A percentile compares a stretch with the other conserved stretches of the same genome.
Evolutionary conservation across 2,797 vertebrate genomes (phyloP).

Genomic region (Nasua narica): DNA sequence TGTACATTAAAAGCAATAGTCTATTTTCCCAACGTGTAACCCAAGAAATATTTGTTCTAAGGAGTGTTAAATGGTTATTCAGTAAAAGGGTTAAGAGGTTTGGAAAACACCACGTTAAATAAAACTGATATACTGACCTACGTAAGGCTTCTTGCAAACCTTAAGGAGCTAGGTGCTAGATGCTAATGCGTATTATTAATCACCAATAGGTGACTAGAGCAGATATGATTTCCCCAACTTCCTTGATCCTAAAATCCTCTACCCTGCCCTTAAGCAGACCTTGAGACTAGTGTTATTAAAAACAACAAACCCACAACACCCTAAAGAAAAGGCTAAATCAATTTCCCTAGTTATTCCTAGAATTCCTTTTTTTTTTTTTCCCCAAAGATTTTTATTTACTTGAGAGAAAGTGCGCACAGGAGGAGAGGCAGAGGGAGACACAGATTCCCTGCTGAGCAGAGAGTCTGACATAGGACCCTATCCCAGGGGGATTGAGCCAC

Average conservation of each 20-base stretch:
- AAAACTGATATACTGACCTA: not conserved
- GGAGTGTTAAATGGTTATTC: not conserved
- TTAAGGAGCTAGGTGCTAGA: not conserved
- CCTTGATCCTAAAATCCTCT: not conserved
- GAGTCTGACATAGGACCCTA: not conserved
- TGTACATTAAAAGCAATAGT: not conserved
- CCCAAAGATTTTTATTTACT: not conserved
- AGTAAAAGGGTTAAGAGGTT: not conserved
- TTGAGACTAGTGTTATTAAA: not conserved
- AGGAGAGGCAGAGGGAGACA: not conserved
- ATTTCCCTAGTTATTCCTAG: not conserved
- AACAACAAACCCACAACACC: not conserved
- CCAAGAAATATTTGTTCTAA: not conserved
- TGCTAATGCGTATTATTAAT: not conserved
- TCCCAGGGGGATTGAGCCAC: not conserved
- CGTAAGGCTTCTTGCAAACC: not conserved
- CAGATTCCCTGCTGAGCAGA: not conserved
- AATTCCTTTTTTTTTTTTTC: not conserved
- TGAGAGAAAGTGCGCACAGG: not conserved
- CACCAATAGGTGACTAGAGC: not conserved
- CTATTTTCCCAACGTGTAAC: not conserved
- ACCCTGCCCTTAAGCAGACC: not conserved
- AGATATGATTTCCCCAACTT: constrained; percentile 2
- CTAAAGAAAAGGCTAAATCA: not conserved
- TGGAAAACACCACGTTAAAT: not conserved